Evolutionary conservation across 2,797 vertebrate genomes (phyloP), one percentile per base, ranked within the genome.

Genomic region (Pangasius macronema): DNA sequence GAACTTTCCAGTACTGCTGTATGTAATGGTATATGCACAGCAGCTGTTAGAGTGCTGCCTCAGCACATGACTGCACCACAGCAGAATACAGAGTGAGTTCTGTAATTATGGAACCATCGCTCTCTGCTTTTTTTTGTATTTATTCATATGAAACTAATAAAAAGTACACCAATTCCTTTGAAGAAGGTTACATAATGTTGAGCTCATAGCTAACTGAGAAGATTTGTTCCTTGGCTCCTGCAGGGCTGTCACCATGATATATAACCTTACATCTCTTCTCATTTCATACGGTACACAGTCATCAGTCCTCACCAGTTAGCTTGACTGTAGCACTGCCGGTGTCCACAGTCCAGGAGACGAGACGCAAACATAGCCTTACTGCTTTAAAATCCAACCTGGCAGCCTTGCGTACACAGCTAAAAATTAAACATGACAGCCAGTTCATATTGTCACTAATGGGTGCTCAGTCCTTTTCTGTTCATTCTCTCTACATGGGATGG

Each of bases 401-500:
- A 93, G 91, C 89, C 90, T 86, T 81, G 92, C 83, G 87, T 87
- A 87, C 92, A 87, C 90, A 70, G 91, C 84, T 89, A 86, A 51
- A 88, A 93, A 95, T 93, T 55, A 73, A 87, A 94, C 89, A 88
- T 89, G 93, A 93, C 94, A 93, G 88, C 76, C 90, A 85, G 87
- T 88, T 42, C 8, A 61, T 30, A 88, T 88, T 83, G 91, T 88
- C 67, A 83, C 90, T 93, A 93, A 93, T 92, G 85, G 85, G 73
- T 91, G 76, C 86, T 92, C 90, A 88, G 85, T 89, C 87, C 46
- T 85, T 86, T 86, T 86, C 61, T 86, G 36, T 82, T 83, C 80
- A 85, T 87, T 87, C 81, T 85, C 65, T 83, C 88, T 89, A 85
- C 59, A 80, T 51, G 1, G 65, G 49, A 88, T 87, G 63, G 82